Evolutionary conservation across 2,113 vertebrate species (phyloP).

Genomic region (Peromyscus californicus): DNA sequence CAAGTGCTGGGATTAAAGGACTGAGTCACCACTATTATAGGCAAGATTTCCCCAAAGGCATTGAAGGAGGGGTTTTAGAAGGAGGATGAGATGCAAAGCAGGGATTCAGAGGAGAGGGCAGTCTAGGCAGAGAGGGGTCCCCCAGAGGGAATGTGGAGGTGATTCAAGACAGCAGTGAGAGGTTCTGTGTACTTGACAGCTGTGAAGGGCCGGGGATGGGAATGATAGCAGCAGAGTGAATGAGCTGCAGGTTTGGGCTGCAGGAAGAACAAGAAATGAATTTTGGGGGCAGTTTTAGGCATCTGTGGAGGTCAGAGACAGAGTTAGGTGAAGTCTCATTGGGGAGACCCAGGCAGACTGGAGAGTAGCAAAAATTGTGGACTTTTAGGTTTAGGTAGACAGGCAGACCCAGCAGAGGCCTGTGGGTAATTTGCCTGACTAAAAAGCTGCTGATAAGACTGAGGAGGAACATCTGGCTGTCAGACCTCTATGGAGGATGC

Average conservation of each 20-base stretch:
- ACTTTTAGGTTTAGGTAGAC: background rate
- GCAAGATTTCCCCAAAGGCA: background rate
- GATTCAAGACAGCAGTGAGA: background rate
- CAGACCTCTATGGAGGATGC: background rate
- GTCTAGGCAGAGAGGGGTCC: background rate
- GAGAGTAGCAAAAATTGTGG: background rate
- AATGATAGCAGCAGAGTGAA: background rate
- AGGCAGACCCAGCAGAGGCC: background rate
- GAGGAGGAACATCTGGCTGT: no score
- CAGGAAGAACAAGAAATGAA: background rate
- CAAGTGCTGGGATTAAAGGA: background rate
- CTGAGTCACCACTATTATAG: fast-evolving
- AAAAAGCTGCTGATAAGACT: background rate
- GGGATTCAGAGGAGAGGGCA: background rate
- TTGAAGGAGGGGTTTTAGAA: background rate
- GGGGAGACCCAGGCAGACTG: background rate
- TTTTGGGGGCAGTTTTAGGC: background rate
- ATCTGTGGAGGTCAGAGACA: background rate
- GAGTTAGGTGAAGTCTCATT: background rate
- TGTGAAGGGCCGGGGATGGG: background rate
- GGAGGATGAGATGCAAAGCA: background rate
- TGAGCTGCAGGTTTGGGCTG: background rate
- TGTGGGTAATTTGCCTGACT: background rate
- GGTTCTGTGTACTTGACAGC: background rate
- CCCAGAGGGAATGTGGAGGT: background rate